Evolutionary conservation across 1,140 invertebrate species (phyloP).

Genomic region (Pseudachorutes palmiensis): DNA sequence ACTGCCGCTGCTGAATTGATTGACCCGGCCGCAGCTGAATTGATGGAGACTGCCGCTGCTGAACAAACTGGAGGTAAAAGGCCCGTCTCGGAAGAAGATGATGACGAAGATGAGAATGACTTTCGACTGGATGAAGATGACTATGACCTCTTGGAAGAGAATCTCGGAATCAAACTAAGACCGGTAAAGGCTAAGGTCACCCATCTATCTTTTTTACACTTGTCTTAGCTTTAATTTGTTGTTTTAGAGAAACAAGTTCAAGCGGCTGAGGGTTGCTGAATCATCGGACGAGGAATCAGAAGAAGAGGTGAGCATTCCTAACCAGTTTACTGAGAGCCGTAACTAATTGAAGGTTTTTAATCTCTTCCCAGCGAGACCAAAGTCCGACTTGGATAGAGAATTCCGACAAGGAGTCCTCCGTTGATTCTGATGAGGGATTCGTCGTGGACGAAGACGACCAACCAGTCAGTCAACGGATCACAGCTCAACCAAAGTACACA

Average conservation of each 20-base stretch:
- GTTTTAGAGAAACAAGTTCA: constrained; percentile 70
- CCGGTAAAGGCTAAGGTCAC: too few relatives aligned
- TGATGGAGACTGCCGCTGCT: too few relatives aligned
- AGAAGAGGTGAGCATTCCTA: constrained; percentile 42
- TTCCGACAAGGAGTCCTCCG: neutral
- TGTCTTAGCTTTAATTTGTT: neutral
- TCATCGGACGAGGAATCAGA: constrained; percentile 66
- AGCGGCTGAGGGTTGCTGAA: constrained; percentile 65
- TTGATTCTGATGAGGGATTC: constrained; percentile 84
- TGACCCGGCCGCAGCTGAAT: too few relatives aligned
- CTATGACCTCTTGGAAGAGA: constrained; percentile 96
- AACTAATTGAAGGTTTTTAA: neutral
- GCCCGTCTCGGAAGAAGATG: neutral
- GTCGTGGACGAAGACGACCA: constrained; percentile 94
- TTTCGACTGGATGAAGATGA: constrained; percentile 95
- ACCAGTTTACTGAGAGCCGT: neutral
- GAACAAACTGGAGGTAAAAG: neutral
- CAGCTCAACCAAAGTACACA: constrained; percentile 48
- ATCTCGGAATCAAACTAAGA: constrained; percentile 90
- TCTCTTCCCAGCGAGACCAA: too few relatives aligned
- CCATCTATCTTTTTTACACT: too few relatives aligned
- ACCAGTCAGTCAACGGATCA: constrained; percentile 82
- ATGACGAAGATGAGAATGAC: constrained; percentile 46
- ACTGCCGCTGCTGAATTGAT: too few relatives aligned
- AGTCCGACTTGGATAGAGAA: too few relatives aligned